These are phyloP conservation scores for Rhinolophus ferrumequinum DNA, from an alignment of 2,113 vertebrate species.

Conservation along the genomic window DNA sequence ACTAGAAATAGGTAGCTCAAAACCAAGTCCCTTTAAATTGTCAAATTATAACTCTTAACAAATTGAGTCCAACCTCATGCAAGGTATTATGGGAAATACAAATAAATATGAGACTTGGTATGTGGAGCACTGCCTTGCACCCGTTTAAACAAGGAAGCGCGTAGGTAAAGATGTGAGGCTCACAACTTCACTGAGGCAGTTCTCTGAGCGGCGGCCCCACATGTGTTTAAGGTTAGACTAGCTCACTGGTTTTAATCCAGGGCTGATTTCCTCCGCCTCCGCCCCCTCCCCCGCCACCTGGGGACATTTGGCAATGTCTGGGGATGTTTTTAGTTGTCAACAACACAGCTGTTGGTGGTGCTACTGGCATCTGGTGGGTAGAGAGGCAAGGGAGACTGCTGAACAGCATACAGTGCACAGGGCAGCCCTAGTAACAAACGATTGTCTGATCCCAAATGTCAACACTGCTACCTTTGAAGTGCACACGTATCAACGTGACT, in stretches of 20 bases:
- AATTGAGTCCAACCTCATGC: neutral
- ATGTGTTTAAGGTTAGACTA: neutral
- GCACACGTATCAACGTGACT: neutral
- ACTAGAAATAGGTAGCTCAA: neutral
- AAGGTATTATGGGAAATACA: neutral
- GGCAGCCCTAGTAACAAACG: neutral
- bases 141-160: neutral
- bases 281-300: neutral
- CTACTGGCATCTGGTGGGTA: neutral
- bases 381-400: neutral
- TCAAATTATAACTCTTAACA: neutral
- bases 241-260: neutral
- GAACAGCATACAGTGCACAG: neutral
- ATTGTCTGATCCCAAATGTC: neutral
- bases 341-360: accelerated
- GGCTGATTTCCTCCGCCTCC: neutral
- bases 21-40: neutral
- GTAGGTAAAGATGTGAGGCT: neutral
- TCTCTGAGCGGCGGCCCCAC: accelerated
- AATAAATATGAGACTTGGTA: neutral
- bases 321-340: neutral
- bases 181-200: neutral
- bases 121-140: neutral
- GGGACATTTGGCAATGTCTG: neutral
- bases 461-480: neutral